Evolutionary conservation across 2,888 invertebrate species (phyloP).

Genomic region (Encarsia formosa): DNA sequence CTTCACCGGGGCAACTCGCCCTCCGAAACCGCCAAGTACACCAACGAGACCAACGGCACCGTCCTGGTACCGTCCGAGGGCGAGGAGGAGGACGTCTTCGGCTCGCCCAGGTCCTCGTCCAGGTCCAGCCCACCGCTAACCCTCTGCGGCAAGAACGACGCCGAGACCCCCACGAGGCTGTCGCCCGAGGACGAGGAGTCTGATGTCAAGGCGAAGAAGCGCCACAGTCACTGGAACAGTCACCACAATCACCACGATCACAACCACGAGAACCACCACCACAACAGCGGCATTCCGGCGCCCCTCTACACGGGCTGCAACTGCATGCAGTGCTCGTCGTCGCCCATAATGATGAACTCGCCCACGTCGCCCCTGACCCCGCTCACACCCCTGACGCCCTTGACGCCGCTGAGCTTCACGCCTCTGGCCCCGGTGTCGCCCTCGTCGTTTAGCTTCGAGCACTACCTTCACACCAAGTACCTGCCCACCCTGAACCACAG

Average conservation of each 20-base stretch:
- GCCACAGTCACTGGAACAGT: not conserved
- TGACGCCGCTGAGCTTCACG: conserved; percentile 52
- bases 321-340: conserved; percentile 39
- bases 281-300: conserved; percentile 35
- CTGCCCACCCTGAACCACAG: conserved; percentile 62
- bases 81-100: conserved; percentile 46
- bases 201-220: not conserved
- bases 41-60: conserved; percentile 50
- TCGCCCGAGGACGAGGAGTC: conserved; percentile 3
- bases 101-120: conserved; percentile 44
- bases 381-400: conserved; percentile 50
- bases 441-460: conserved; percentile 59
- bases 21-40: conserved; percentile 39
- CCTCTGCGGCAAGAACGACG: not conserved
- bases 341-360: conserved; percentile 47
- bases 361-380: conserved; percentile 57
- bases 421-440: conserved; percentile 57
- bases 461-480: conserved; percentile 63
- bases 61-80: conserved; percentile 27
- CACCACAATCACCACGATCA: not conserved
- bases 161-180: not conserved
- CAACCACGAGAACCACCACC: not conserved
- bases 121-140: conserved; percentile 38
- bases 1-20: conserved; percentile 50
- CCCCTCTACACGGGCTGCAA: conserved; percentile 44